phyloP scores from a whole-genome alignment of 2,113 vertebrate species.

The Cochlearius cochlearius region DNA sequence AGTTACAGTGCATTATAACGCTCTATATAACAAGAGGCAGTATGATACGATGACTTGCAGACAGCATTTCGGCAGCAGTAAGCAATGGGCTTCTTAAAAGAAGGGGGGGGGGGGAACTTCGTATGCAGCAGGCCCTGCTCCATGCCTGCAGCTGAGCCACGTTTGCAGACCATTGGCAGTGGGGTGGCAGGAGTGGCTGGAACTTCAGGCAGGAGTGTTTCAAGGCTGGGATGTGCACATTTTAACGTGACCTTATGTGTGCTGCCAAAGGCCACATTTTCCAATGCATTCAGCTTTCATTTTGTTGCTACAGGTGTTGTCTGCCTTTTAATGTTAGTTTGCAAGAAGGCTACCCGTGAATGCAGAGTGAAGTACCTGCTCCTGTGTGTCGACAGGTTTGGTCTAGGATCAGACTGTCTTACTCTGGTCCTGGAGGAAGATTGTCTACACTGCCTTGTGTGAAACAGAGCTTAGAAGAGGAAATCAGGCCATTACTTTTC shows the following conservation, averaged over 20 bases:
- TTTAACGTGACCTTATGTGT: neutral
- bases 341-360: neutral
- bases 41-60: neutral
- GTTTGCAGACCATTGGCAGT: rapidly evolving
- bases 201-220: neutral
- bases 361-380: neutral
- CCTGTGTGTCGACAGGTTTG: rapidly evolving
- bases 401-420: neutral
- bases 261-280: neutral
- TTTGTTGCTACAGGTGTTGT: neutral
- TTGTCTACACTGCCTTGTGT: neutral
- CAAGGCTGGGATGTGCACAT: neutral
- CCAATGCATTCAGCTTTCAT: neutral
- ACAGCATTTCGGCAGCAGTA: neutral
- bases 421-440: neutral
- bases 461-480: neutral
- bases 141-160: neutral
- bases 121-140: neutral
- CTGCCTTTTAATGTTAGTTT: neutral
- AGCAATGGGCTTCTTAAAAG: neutral
- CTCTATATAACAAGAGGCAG: neutral
- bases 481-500: neutral
- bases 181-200: neutral
- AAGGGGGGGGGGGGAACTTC: neutral
- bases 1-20: neutral